Conservation (phyloP, 2,888 invertebrate species). For the Siphlonurus alternatus region DNA sequence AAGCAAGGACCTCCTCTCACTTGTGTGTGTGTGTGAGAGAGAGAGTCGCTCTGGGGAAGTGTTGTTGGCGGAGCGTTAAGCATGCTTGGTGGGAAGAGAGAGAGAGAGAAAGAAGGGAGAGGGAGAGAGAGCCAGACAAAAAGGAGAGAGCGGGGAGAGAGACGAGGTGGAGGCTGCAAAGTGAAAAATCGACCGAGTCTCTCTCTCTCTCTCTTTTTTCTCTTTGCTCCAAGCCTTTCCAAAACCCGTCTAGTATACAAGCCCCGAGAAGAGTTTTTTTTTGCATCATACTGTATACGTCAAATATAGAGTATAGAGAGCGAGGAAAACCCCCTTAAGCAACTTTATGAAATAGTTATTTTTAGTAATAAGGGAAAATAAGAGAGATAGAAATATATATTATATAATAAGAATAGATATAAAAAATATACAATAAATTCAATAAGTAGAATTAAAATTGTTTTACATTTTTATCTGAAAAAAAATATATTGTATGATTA, state of each 20-base stretch:
- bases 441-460: no score
- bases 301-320: background rate
- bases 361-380: background rate
- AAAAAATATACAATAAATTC: no score
- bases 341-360: background rate
- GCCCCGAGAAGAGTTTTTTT: background rate
- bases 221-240: background rate
- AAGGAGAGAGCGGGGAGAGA: background rate
- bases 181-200: background rate
- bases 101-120: background rate
- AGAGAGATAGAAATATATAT: background rate
- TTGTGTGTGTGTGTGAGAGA: no score
- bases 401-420: no score
- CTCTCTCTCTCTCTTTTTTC: background rate
- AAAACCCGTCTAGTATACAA: background rate
- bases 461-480: no score
- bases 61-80: background rate
- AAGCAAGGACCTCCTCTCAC: no score
- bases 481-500: no score
- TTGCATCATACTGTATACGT: background rate
- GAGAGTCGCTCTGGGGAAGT: no score
- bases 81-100: background rate
- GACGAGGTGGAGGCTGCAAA: background rate
- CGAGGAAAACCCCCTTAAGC: background rate
- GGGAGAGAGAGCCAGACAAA: background rate